phyloP scores from a whole-genome alignment of 2,113 vertebrate genomes.

The Felis chaus region DNA sequence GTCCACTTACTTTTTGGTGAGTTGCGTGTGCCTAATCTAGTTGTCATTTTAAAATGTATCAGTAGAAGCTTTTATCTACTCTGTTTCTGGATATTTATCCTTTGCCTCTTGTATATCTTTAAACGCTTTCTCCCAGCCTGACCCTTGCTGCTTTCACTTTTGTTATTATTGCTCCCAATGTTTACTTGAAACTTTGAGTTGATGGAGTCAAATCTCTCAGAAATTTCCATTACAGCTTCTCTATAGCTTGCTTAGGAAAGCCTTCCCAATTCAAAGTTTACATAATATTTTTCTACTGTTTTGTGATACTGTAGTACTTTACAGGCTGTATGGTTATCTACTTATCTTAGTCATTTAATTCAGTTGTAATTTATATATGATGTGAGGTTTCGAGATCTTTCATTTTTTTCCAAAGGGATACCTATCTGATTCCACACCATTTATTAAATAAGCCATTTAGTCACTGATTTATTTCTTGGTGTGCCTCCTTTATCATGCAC shows the following conservation, averaged over 20 bases:
- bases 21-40: not conserved
- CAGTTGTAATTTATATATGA: not conserved
- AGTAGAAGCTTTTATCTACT: not conserved
- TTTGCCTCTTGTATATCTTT: not conserved
- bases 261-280: not conserved
- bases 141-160: not conserved
- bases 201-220: not conserved
- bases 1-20: not conserved
- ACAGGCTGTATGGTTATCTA: not conserved
- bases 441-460: not conserved
- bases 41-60: not conserved
- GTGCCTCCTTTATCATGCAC: not conserved
- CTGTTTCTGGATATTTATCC: not conserved
- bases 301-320: not conserved
- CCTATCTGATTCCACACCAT: not conserved
- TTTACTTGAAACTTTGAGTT: not conserved
- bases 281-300: not conserved
- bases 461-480: not conserved
- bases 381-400: not conserved
- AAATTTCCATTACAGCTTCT: not conserved
- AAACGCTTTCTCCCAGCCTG: not conserved
- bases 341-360: not conserved
- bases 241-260: not conserved
- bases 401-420: not conserved
- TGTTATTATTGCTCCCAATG: not conserved